A percentile compares a stretch with the other conserved stretches of the same genome.
phyloP scores from a whole-genome alignment of 2,797 vertebrate genomes.

The Rhinichthys osculus region DNA sequence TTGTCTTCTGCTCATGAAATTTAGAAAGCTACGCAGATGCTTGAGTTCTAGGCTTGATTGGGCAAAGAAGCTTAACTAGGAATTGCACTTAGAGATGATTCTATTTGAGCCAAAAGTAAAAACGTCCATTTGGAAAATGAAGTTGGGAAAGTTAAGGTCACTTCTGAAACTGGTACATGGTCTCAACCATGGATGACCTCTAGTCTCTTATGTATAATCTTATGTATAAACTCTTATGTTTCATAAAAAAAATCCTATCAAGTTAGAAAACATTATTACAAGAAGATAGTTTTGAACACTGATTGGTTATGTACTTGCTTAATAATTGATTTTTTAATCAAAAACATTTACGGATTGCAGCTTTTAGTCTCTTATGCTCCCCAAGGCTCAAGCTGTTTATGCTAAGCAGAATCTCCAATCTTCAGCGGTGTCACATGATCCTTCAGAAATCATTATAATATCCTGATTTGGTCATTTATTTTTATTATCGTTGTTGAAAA shows the following conservation, averaged over 20 bases:
- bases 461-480: not conserved
- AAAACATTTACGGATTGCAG: too few species aligned
- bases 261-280: too few species aligned
- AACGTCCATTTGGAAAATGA: slow-evolving; percentile 42
- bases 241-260: not conserved
- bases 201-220: not conserved
- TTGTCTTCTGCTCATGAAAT: slow-evolving; percentile 65
- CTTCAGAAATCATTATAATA: not conserved
- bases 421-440: not conserved
- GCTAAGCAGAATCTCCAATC: not conserved
- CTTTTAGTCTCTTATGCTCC: not conserved
- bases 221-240: not conserved
- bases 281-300: too few species aligned
- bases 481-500: not conserved
- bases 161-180: not conserved
- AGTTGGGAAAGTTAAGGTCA: slow-evolving; percentile 40
- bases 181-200: not conserved
- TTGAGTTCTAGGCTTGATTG: slow-evolving; percentile 54
- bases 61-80: slow-evolving; percentile 53
- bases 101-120: slow-evolving; percentile 32
- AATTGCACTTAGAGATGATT: slow-evolving; percentile 60
- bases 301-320: too few species aligned
- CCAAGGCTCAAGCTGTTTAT: too few species aligned
- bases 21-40: slow-evolving; percentile 62
- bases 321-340: too few species aligned